These are phyloP conservation scores for Isurus oxyrinchus DNA, from an alignment of 2,113 vertebrate species.

Conservation along the genomic window DNA sequence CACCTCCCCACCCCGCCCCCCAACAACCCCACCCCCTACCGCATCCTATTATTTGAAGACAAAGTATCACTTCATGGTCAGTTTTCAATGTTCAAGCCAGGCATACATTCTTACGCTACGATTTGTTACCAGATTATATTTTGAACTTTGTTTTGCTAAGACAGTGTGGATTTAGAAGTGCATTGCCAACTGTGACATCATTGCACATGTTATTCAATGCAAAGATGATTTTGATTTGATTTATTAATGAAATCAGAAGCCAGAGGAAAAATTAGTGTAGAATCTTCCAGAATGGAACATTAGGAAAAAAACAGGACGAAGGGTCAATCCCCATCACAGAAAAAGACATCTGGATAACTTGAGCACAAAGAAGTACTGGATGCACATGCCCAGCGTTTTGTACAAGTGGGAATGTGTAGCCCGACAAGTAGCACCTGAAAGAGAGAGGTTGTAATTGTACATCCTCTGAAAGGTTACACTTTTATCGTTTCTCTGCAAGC, in stretches of 20 bases:
- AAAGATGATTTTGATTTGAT: slow-evolving; percentile 10
- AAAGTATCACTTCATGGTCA: not conserved
- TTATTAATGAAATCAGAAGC: slow-evolving; percentile 6
- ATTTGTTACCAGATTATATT: not conserved
- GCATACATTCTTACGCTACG: not conserved
- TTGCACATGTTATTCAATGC: not conserved
- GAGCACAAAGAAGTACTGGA: no score
- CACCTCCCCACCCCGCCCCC: no score
- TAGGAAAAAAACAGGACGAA: not conserved
- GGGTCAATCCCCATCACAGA: no score
- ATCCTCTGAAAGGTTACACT: not conserved
- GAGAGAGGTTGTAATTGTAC: not conserved
- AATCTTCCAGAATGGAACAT: not conserved
- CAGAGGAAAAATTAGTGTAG: not conserved
- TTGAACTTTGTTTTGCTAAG: not conserved
- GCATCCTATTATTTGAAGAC: not conserved
- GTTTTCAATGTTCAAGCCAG: not conserved
- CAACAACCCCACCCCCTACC: no score
- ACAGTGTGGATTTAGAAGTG: not conserved
- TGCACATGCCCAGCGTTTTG: not conserved
- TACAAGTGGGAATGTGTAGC: not conserved
- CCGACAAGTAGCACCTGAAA: not conserved
- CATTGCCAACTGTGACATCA: not conserved
- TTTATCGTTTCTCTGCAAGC: not conserved
- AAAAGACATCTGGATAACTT: not conserved